phyloP scores from a whole-genome alignment of 2,888 invertebrate species.

The Oxystoma pomonae region DNA sequence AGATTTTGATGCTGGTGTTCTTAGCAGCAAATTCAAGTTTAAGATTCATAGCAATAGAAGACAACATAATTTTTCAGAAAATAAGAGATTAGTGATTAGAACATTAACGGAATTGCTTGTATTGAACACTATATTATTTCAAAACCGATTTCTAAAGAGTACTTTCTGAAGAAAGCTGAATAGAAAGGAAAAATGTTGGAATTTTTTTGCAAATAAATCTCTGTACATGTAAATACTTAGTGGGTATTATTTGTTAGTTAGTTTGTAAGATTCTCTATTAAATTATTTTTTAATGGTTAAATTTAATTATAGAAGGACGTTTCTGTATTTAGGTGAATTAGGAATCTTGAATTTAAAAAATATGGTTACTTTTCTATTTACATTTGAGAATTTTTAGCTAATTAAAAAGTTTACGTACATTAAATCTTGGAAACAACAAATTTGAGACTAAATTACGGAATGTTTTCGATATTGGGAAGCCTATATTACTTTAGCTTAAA shows the following conservation, averaged over 20 bases:
- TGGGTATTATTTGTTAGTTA: no score
- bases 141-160: conserved; percentile 29
- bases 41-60: conserved; percentile 36
- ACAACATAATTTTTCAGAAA: no score
- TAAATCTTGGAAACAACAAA: conserved; percentile 40
- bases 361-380: conserved; percentile 39
- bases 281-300: no score
- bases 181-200: conserved; percentile 25
- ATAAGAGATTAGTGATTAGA: no score
- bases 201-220: conserved; percentile 21
- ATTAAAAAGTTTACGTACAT: conserved; percentile 30
- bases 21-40: conserved; percentile 37
- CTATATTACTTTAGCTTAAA: conserved; percentile 32
- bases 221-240: no score
- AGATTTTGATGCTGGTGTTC: conserved; percentile 34
- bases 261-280: no score
- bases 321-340: conserved; percentile 36
- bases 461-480: conserved; percentile 39
- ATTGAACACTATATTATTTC: conserved; percentile 30
- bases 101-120: conserved; percentile 42
- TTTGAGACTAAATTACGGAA: conserved; percentile 36
- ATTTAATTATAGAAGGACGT: conserved; percentile 35
- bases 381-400: conserved; percentile 39
- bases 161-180: conserved; percentile 32
- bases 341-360: conserved; percentile 35